Base-by-base conservation (phyloP, 1,140 invertebrate genomes). In the Nymphalis io region DNA sequence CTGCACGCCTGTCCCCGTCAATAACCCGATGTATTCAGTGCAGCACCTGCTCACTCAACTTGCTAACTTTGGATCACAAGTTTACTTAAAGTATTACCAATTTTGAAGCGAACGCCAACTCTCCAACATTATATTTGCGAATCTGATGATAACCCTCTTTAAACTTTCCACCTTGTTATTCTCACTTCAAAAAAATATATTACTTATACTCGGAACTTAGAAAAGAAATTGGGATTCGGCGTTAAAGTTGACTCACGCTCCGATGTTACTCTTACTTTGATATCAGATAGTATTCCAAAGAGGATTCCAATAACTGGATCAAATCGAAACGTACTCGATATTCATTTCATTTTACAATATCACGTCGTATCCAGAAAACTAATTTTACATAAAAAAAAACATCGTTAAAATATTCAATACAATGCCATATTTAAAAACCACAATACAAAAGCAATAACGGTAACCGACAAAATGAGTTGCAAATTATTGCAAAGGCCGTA, bases 21-120 rank as follows among this genome's bases (percentile, higher is more conserved):
- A 85, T 87, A 87, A 81, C 76, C 27, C 66, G 69, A 77, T 74
- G 71, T 84, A 80, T 83, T 81, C 84, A 74, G 74, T 77, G 84
- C 80, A 80, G 78, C 85, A 89, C 83, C 85, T 89, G 87, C 76
- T 80, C 79, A 74, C 71, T 68, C 60, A 84, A 80, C 82, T 82
- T 73, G 60, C 79, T 78, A 86, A 88, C 79, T 88, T 88, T 68
- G 65, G 67, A 74, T 73, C 80, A 71, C 75, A 80, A 87, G 80
- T 87, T 88, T 88, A 74, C 78, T 78, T 85, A 87, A 87, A 88
- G 83, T 86, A 89, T 89, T 87, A 83, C 81, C 73, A 82, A 89
- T 82, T 83, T 85, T 82, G 73, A 79, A 82, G 77, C 76, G 74
- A 74, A 78, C 72, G 67, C 72, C 68, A 80, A 78, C 61, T 80